A percentile compares a stretch with the other conserved stretches of the same genome.
These are phyloP conservation scores for Hemaris fuciformis DNA, from an alignment of 2,888 invertebrate species.

Conservation along the genomic window DNA sequence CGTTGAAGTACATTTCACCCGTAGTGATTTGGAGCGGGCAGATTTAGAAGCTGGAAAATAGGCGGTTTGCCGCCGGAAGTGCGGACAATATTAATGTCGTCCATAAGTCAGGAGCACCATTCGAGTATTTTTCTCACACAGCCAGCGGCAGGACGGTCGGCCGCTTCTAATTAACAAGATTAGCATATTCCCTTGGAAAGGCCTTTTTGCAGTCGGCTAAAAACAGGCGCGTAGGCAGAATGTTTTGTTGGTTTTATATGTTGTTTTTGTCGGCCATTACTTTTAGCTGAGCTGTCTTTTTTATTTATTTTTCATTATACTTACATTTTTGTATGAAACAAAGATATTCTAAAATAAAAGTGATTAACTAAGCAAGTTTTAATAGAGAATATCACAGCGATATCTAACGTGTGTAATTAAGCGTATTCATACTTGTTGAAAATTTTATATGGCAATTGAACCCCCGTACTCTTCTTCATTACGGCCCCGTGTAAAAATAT, in stretches of 20 bases:
- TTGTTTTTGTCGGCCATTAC: neutral
- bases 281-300: neutral
- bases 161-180: conserved; percentile 76
- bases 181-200: conserved; percentile 70
- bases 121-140: conserved; percentile 70
- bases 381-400: neutral
- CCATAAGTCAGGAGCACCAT: conserved; percentile 67
- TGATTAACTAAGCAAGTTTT: neutral
- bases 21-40: conserved; percentile 34
- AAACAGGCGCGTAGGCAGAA: conserved; percentile 27
- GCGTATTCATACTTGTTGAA: neutral
- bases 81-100: conserved; percentile 74
- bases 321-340: no score
- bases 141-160: conserved; percentile 60
- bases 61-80: conserved; percentile 63
- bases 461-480: conserved; percentile 11
- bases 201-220: conserved; percentile 47
- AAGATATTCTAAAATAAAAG: neutral
- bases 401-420: neutral
- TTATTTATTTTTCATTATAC: no score
- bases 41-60: conserved; percentile 59
- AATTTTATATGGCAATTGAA: neutral
- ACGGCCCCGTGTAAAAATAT: conserved; percentile 30
- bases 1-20: conserved; percentile 9
- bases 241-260: neutral